phyloP scores from a whole-genome alignment of 2,888 invertebrate genomes.

The Drosophila pegasa region DNA sequence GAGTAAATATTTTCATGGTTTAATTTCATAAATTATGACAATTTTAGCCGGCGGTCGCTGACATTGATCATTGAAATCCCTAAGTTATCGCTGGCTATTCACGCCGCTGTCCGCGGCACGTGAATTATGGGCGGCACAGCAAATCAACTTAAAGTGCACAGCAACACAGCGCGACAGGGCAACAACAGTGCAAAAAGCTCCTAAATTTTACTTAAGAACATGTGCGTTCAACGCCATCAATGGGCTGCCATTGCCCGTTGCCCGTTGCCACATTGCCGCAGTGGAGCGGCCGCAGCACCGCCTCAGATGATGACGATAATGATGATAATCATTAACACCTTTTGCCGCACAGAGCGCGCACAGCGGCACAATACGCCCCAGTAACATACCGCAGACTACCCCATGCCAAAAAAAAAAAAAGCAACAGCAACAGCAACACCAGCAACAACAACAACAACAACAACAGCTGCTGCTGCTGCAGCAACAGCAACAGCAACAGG shows the following conservation, averaged over 20 bases:
- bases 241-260: slow-evolving; percentile 66
- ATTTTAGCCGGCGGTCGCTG: slow-evolving; percentile 61
- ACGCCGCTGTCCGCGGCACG: slow-evolving; percentile 52
- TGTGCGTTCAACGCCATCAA: slow-evolving; percentile 76
- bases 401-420: slow-evolving; percentile 28
- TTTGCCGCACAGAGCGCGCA: slow-evolving; percentile 71
- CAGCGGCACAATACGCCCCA: slow-evolving; percentile 62
- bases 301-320: slow-evolving; percentile 72
- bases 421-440: slow-evolving; percentile 2
- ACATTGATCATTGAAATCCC: slow-evolving; percentile 83
- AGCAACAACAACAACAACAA: slow-evolving; percentile 12
- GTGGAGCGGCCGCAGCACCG: slow-evolving; percentile 28
- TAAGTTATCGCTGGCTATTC: slow-evolving; percentile 81
- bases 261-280: slow-evolving; percentile 10
- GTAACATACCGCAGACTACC: slow-evolving; percentile 38
- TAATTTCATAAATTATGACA: slow-evolving; percentile 80
- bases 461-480: too few relatives aligned
- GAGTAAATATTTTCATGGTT: slow-evolving; percentile 79
- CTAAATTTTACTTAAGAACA: slow-evolving; percentile 83
- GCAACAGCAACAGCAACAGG: slow-evolving; percentile 17
- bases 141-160: slow-evolving; percentile 80
- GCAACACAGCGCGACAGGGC: slow-evolving; percentile 38
- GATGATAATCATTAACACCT: slow-evolving; percentile 83
- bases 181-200: slow-evolving; percentile 77
- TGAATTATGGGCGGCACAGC: slow-evolving; percentile 83